Evolutionary conservation across 2,888 invertebrate species (phyloP).

Genomic region (Dynastes tityus): DNA sequence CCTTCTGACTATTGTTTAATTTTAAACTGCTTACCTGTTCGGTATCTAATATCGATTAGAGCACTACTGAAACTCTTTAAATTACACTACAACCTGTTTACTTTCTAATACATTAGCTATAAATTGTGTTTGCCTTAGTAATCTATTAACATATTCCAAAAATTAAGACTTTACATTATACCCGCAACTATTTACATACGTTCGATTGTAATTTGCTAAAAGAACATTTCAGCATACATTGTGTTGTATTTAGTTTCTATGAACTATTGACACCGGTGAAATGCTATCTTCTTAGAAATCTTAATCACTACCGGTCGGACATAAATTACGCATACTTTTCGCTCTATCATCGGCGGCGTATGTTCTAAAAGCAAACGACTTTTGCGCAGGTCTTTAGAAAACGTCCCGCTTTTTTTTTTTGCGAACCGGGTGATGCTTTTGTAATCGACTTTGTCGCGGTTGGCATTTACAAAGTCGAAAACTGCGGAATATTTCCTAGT

Average conservation of each 20-base stretch:
- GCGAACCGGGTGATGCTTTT: neutral
- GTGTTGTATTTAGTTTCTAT: conserved; percentile 10
- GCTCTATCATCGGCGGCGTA: conserved; percentile 23
- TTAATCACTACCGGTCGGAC: conserved; percentile 38
- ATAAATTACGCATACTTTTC: conserved; percentile 29
- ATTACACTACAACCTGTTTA: too few species aligned
- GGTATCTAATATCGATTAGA: too few species aligned
- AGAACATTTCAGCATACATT: conserved; percentile 2
- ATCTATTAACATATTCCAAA: conserved; percentile 1
- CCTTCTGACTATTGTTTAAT: too few species aligned
- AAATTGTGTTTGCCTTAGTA: too few species aligned
- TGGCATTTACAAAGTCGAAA: conserved; percentile 9
- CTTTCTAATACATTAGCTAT: too few species aligned
- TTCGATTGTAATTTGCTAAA: conserved; percentile 5
- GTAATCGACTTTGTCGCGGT: conserved; percentile 16
- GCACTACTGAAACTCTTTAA: too few species aligned
- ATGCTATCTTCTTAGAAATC: conserved; percentile 34
- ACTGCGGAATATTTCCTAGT: conserved; percentile 36
- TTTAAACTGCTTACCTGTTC: too few species aligned
- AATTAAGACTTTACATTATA: neutral
- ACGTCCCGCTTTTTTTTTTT: neutral
- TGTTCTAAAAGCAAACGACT: conserved; percentile 10
- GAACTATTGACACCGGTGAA: conserved; percentile 40
- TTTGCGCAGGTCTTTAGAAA: conserved; percentile 4
- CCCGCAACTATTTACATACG: neutral